These are phyloP conservation scores for Adelphocoris suturalis DNA, from an alignment of 2,888 invertebrate species.

Conservation along the genomic window DNA sequence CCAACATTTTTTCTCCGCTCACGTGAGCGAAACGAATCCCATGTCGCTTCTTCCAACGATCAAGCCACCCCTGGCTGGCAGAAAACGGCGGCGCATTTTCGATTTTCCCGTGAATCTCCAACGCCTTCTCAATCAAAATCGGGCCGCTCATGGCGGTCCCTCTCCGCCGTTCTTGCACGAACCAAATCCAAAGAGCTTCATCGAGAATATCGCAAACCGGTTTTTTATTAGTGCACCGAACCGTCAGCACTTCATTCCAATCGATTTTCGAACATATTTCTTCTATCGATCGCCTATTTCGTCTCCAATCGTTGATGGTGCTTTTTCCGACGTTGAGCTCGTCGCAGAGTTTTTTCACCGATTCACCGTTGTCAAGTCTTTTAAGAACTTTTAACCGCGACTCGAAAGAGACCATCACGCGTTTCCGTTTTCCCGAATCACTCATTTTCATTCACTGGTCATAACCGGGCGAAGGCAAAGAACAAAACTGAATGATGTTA, in stretches of 20 bases:
- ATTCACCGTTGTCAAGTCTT: slow-evolving; percentile 71
- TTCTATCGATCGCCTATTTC: slow-evolving; percentile 71
- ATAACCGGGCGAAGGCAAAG: too few relatives aligned
- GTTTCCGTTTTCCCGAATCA: slow-evolving; percentile 63
- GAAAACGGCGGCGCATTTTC: slow-evolving; percentile 69
- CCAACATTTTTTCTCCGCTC: slow-evolving; percentile 74
- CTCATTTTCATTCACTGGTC: too few relatives aligned
- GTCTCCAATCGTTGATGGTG: slow-evolving; percentile 70
- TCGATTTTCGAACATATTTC: slow-evolving; percentile 60
- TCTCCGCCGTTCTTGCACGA: slow-evolving; percentile 72
- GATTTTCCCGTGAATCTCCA: slow-evolving; percentile 72
- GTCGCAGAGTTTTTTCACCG: slow-evolving; percentile 71
- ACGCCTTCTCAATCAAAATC: slow-evolving; percentile 73
- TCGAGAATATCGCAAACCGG: slow-evolving; percentile 71
- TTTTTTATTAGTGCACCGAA: slow-evolving; percentile 74
- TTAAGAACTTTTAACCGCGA: slow-evolving; percentile 69
- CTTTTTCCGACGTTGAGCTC: slow-evolving; percentile 65
- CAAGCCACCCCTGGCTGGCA: slow-evolving; percentile 73
- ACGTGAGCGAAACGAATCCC: slow-evolving; percentile 71
- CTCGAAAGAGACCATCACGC: slow-evolving; percentile 68
- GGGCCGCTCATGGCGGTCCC: slow-evolving; percentile 73
- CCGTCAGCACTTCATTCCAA: slow-evolving; percentile 68
- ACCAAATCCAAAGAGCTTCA: slow-evolving; percentile 73
- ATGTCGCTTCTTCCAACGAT: slow-evolving; percentile 73
- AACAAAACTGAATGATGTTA: too few relatives aligned